Conservation (phyloP, 2,113 vertebrate species). For the Lipotes vexillifer region DNA sequence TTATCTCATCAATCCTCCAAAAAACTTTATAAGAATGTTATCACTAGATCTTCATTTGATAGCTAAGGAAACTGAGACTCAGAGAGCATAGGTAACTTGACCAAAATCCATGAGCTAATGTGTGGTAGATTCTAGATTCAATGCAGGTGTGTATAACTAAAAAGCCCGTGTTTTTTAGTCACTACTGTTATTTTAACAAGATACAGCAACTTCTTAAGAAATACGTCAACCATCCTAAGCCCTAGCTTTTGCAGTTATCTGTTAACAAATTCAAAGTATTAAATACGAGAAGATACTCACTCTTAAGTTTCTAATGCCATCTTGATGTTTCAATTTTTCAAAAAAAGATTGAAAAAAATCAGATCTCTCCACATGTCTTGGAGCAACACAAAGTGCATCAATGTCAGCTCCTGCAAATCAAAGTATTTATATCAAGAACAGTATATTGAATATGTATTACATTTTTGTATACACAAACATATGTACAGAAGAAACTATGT, state of each 20-base stretch:
- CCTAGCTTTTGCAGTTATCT: not conserved
- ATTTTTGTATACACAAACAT: conserved; percentile 22
- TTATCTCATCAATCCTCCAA: not conserved
- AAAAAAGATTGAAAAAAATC: conserved; percentile 98
- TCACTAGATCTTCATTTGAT: not conserved
- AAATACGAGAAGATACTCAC: conserved; percentile 77
- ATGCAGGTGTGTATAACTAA: not conserved
- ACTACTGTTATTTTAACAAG: conserved; percentile 8
- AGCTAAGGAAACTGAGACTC: not conserved
- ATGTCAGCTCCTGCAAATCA: conserved; percentile 93
- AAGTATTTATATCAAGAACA: conserved; percentile 30
- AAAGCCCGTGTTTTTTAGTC: not conserved
- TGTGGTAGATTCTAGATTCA: not conserved
- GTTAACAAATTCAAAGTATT: conserved; percentile 30
- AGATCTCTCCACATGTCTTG: conserved; percentile 92
- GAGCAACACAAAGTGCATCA: conserved; percentile 96
- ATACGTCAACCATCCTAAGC: conserved; percentile 3
- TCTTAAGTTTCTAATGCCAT: conserved; percentile 94
- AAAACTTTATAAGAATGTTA: not conserved
- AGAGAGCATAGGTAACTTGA: not conserved
- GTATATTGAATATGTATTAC: not conserved
- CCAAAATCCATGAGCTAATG: not conserved
- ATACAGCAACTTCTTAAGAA: not conserved
- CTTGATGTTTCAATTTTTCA: conserved; percentile 93
- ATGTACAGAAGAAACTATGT: not conserved